Evolutionary conservation across 1,140 invertebrate species (phyloP), one percentile per base, ranked within the genome.

Genomic region (Drosophila rhopaloa): DNA sequence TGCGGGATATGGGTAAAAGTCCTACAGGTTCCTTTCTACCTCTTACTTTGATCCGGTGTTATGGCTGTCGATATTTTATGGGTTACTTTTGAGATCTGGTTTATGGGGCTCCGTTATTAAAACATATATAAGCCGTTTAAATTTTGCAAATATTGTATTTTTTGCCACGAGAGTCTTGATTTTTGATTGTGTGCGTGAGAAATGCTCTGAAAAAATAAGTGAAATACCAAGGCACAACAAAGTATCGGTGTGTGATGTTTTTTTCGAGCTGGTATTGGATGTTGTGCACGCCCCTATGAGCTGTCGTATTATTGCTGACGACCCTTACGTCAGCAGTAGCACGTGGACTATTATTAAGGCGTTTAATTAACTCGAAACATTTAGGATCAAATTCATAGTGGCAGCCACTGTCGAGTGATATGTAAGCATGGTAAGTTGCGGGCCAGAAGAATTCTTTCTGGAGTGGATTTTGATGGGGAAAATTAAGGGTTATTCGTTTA

Each of bases 321-420:
- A 88, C 88, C 83, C 89, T 91, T 91, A 91, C 84, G 89, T 89
- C 84, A 90, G 81, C 75, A 81, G 70, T 85, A 90, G 84, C 84
- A 91, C 89, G 89, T 91, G 89, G 89, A 91, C 83, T 70, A 75
- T 70, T 79, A 86, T 86, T 86, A 83, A 86, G 79, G 76, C 83
- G 63, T 81, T 89, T 85, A 89, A 89, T 90, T 89, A 88, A 86
- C 68, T 88, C 46, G 55, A 46, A 72, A 51, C 66, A 79, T 79
- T 79, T 86, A 88, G 79, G 61, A 86, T 86, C 68, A 78, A 81
- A 79, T 86, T 81, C 65, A 76, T 86, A 83, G 76, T 65, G 66
- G 68, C 19, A 46, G 37, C 9, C 37, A 65, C 3, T 5, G 13
- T 27, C 6, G 9, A 5, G 19, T 4, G 24, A 27, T n/a, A 9